A percentile compares a stretch with the other conserved stretches of the same genome.
These are phyloP conservation scores for Orthonychiurus folsomi DNA, from an alignment of 2,888 invertebrate genomes.

Conservation along the genomic window DNA sequence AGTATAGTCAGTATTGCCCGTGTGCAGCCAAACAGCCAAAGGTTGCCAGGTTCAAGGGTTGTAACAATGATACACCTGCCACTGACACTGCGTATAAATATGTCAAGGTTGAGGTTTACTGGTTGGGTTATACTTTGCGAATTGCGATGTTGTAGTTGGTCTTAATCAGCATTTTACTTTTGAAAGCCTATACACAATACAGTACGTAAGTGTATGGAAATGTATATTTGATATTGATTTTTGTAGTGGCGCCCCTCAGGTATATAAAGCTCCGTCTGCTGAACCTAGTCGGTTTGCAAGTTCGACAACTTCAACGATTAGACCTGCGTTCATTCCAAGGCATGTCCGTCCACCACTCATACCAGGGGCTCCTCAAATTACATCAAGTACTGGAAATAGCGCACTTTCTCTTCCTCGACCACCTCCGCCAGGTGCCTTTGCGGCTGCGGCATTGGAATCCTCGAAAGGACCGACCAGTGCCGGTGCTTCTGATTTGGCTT, in stretches of 20 bases:
- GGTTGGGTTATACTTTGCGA: no score
- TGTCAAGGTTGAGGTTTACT: no score
- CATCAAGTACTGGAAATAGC: not conserved
- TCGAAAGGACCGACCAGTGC: not conserved
- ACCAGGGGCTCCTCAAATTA: conserved; percentile 17
- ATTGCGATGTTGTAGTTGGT: no score
- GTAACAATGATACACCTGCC: no score
- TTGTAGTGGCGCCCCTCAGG: conserved; percentile 27
- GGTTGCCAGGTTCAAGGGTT: no score
- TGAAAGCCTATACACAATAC: no score
- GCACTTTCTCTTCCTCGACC: not conserved
- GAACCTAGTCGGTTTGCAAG: not conserved
- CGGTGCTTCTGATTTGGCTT: not conserved
- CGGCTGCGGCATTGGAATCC: not conserved
- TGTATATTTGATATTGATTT: not conserved
- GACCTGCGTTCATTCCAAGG: conserved; percentile 3
- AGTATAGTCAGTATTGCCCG: no score
- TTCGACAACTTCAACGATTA: not conserved
- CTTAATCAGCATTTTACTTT: no score
- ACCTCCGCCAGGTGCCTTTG: not conserved
- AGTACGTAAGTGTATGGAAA: no score
- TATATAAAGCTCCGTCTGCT: conserved; percentile 15
- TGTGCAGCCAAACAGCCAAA: no score
- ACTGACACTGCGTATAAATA: no score
- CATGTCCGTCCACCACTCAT: conserved; percentile 9